phyloP scores from a whole-genome alignment of 2,888 invertebrate species.

The Physocephala rufipes region DNA sequence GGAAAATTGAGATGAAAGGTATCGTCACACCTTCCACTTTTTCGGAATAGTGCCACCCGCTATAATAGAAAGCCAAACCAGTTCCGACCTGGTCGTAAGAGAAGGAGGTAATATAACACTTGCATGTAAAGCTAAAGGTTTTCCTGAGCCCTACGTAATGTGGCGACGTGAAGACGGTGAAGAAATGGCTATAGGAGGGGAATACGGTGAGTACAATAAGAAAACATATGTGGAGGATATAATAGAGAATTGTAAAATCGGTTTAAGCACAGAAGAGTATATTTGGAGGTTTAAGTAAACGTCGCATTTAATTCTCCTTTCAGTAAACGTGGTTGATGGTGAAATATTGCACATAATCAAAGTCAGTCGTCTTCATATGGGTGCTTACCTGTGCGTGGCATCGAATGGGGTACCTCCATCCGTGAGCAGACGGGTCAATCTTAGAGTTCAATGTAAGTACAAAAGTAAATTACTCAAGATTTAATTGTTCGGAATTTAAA shows the following conservation, averaged over 20 bases:
- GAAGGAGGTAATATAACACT: constrained; percentile 89
- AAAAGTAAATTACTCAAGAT: not conserved
- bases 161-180: constrained; percentile 91
- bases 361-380: constrained; percentile 92
- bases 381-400: constrained; percentile 91
- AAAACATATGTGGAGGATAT: constrained; percentile 15
- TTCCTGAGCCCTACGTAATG: constrained; percentile 92
- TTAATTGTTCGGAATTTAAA: not conserved
- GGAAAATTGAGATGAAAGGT: not conserved
- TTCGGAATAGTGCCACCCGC: constrained; percentile 82
- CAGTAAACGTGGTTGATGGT: constrained; percentile 88
- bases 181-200: constrained; percentile 89
- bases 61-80: constrained; percentile 89
- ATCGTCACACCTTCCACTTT: not conserved
- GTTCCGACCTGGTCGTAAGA: constrained; percentile 90
- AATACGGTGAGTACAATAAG: constrained; percentile 73
- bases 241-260: not conserved
- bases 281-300: not conserved
- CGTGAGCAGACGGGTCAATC: constrained; percentile 83
- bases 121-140: constrained; percentile 87
- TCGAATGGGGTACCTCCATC: constrained; percentile 93
- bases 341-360: constrained; percentile 85
- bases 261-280: not conserved
- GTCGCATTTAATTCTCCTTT: constrained; percentile 28
- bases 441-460: constrained; percentile 85